Evolutionary conservation across 30 jellyfish, hydroid and myxozoan genomes (phyloP), one percentile per base, ranked within the genome.

Genomic region (Mastigias papua): DNA sequence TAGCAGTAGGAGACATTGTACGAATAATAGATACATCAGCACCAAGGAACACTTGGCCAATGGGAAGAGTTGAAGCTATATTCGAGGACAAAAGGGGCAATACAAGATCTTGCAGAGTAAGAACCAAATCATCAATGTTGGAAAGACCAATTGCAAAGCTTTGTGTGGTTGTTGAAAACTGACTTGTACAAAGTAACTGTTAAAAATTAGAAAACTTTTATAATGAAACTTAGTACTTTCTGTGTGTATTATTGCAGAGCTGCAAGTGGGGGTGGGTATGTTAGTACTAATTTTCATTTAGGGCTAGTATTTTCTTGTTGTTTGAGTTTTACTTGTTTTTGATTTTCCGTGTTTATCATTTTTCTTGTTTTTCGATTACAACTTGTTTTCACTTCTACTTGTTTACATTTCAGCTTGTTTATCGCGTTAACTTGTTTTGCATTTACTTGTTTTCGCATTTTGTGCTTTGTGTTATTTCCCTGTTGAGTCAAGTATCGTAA

Each of bases 1-100:
- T 80, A 25, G 27, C 29, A 81, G 70, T 67, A 33, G 85, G 64
- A 35, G 91, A 81, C 64, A 37, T 81, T 30, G 91, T 81, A 23
- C 49, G 64, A 25, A 23, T 81, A 3, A 32, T 34, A 30, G 91
- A 62, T 46, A 37, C 54, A n/a, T n/a, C 60, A 46, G 60, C 15
- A 46, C 60, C 60, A 46, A 46, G 60, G 60, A 46, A 46, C 60
- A 46, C 13, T 15, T 46, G 60, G 60, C 16, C 60, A 46, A 46
- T 46, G 60, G 60, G 60, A 16, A 46, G 60, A 46, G 60, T 46
- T 46, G 60, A 46, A 46, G 15, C 60, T 46, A 15, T 46, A 15
- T 46, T 46, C 15, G 60, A 46, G 60, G 60, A 46, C 60, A 46
- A 5, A 15, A 46, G 15, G 15, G 60, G 60, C 60, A 46, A 46